phyloP scores from a whole-genome alignment of 2,797 vertebrate species.

The Tolypeutes matacus region DNA sequence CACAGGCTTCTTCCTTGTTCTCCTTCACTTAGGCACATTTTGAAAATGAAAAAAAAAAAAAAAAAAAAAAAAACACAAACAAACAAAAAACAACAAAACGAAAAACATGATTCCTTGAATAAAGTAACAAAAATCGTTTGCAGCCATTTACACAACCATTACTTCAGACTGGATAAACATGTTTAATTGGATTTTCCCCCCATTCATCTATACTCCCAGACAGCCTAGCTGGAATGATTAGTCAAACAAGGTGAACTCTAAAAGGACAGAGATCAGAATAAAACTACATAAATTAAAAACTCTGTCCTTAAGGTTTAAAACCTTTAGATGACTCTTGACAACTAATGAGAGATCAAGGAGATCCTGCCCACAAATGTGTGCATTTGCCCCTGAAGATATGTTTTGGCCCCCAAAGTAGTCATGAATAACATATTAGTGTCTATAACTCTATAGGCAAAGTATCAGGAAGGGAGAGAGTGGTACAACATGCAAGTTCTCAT shows the following conservation, averaged over 20 bases:
- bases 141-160: slow-evolving; percentile 61
- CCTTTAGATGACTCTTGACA: slow-evolving; percentile 77
- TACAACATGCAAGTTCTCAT: background rate
- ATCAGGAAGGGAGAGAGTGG: background rate
- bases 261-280: slow-evolving; percentile 60
- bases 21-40: slow-evolving; percentile 71
- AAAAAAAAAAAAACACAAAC: too few relatives aligned
- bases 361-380: slow-evolving; percentile 36
- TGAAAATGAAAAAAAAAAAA: slow-evolving; percentile 56
- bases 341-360: slow-evolving; percentile 76
- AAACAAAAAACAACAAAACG: too few relatives aligned
- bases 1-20: slow-evolving; percentile 63
- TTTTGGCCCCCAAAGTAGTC: slow-evolving; percentile 7
- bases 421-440: slow-evolving; percentile 5
- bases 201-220: slow-evolving; percentile 20
- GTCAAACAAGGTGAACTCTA: slow-evolving; percentile 54
- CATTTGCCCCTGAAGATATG: slow-evolving; percentile 58
- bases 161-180: slow-evolving; percentile 54
- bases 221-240: slow-evolving; percentile 59
- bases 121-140: slow-evolving; percentile 67
- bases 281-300: slow-evolving; percentile 76
- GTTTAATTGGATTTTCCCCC: slow-evolving; percentile 69
- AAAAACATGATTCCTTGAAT: slow-evolving; percentile 35
- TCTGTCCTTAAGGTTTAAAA: slow-evolving; percentile 79
- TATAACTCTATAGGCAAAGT: slow-evolving; percentile 50